These are phyloP conservation scores for Sorex araneus DNA, from an alignment of 2,113 vertebrate genomes.

Conservation along the genomic window DNA sequence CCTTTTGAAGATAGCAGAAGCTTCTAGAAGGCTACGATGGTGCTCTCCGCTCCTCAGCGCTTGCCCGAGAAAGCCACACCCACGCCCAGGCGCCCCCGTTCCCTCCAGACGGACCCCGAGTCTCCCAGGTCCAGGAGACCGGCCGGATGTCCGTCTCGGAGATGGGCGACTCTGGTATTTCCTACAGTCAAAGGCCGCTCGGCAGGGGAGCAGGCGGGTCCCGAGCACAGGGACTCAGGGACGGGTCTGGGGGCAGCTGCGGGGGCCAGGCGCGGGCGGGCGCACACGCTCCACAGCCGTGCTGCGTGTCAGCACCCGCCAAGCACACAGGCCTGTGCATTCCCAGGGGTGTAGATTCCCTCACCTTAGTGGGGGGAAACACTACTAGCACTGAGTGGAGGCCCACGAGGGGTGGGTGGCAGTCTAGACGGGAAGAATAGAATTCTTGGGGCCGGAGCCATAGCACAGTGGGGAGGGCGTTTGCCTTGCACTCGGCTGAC, in stretches of 20 bases:
- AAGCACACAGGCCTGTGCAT: fast-evolving
- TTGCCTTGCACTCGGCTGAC: too few relatives aligned
- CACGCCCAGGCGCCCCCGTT: neutral
- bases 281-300: fast-evolving
- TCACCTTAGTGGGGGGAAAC: too few relatives aligned
- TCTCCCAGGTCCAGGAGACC: neutral
- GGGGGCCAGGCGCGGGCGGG: fast-evolving
- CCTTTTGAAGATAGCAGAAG: neutral
- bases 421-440: fast-evolving
- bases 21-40: neutral
- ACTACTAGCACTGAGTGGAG: fast-evolving
- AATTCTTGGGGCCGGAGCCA: neutral
- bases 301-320: neutral
- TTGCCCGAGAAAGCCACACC: neutral
- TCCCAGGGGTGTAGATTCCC: neutral
- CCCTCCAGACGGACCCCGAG: fast-evolving
- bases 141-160: neutral
- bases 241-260: fast-evolving
- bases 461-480: too few relatives aligned
- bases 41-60: too few relatives aligned
- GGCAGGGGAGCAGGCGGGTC: neutral
- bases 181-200: neutral
- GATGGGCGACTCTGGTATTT: neutral
- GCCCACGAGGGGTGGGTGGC: neutral
- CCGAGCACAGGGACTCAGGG: neutral